Conservation (phyloP, 2,797 vertebrate species). For the Myripristis murdjan region DNA sequence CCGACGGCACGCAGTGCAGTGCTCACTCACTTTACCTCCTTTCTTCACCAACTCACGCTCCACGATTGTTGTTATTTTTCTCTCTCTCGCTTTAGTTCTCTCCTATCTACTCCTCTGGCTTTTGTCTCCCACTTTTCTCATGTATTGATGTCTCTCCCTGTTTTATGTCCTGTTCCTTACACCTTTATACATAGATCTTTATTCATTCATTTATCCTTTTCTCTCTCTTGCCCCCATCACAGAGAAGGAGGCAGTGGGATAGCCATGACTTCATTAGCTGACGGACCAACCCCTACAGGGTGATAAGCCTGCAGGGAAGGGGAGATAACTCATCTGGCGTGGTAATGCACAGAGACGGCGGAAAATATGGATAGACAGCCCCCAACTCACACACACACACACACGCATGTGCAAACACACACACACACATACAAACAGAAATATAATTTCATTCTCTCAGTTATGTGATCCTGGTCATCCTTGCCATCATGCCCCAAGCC, state of each 20-base stretch:
- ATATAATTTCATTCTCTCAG: conserved; percentile 23
- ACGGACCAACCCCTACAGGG: conserved; percentile 55
- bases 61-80: conserved; percentile 67
- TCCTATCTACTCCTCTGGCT: conserved; percentile 54
- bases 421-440: conserved; percentile 21
- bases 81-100: conserved; percentile 56
- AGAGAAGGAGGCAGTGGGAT: conserved; percentile 39
- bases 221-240: conserved; percentile 46
- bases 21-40: conserved; percentile 75
- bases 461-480: conserved; percentile 30
- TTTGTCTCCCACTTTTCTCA: conserved; percentile 69
- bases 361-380: conserved; percentile 35
- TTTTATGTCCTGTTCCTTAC: conserved; percentile 43
- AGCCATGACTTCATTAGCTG: conserved; percentile 81
- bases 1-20: conserved; percentile 82
- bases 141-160: conserved; percentile 15
- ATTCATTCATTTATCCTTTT: conserved; percentile 40
- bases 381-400: conserved; percentile 3
- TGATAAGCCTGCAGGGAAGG: conserved; percentile 69
- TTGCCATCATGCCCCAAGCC: conserved; percentile 32
- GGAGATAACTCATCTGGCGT: conserved; percentile 64
- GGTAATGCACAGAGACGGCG: conserved; percentile 55
- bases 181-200: conserved; percentile 57
- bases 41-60: conserved; percentile 75
- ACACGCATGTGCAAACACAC: conserved; percentile 1